Percentiles rank a stretch among this genome's conserved stretches.
These are phyloP conservation scores for Aselliscus stoliczkanus DNA, from an alignment of 2,797 vertebrate genomes.

Conservation along the genomic window DNA sequence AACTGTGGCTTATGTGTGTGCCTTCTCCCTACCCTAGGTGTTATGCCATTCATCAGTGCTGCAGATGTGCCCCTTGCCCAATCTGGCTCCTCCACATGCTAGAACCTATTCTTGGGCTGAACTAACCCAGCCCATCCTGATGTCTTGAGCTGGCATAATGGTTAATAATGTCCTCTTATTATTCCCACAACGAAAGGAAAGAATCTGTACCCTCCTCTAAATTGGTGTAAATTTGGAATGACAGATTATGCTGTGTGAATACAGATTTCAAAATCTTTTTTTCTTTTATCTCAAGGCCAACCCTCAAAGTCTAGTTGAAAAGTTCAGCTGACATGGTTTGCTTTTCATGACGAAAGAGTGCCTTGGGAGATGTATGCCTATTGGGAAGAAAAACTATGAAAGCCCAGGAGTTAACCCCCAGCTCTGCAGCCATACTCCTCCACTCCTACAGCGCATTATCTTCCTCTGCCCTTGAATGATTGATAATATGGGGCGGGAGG, in stretches of 20 bases:
- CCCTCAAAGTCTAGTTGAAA: not conserved
- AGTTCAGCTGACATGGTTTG: not conserved
- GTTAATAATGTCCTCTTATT: not conserved
- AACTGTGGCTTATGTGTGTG: no score
- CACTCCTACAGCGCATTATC: not conserved
- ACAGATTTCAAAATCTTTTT: constrained; percentile 20
- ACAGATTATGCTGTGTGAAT: not conserved
- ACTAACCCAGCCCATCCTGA: not conserved
- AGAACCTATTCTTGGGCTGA: not conserved
- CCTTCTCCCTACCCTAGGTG: not conserved
- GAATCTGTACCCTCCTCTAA: not conserved
- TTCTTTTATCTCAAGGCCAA: not conserved
- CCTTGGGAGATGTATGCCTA: not conserved
- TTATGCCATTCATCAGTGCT: not conserved
- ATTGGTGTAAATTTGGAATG: not conserved
- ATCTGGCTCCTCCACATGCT: not conserved
- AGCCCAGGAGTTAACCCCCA: not conserved
- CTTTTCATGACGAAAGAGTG: not conserved
- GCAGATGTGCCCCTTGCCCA: no score
- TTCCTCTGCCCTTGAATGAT: not conserved
- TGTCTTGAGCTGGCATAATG: not conserved
- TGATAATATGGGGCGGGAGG: not conserved
- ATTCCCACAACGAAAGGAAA: not conserved
- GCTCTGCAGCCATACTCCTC: not conserved
- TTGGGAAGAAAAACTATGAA: not conserved